These are phyloP conservation scores for Arothron firmamentum DNA, from an alignment of 2,113 vertebrate genomes.

Conservation along the genomic window DNA sequence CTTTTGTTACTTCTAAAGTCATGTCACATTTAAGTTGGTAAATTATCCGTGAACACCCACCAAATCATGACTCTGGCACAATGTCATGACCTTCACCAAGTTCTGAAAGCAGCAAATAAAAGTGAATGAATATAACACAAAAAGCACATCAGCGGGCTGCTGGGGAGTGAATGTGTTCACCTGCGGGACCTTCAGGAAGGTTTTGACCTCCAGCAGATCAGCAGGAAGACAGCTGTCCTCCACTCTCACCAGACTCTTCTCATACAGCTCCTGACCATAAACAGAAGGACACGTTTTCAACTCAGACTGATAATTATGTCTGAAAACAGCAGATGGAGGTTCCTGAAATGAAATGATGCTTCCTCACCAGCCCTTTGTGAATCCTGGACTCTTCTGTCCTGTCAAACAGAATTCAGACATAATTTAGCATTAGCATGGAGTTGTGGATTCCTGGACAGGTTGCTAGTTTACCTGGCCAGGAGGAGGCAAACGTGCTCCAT, in stretches of 20 bases:
- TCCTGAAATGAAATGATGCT: too few relatives aligned
- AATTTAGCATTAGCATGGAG: not conserved
- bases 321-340: too few relatives aligned
- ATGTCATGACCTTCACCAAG: slow-evolving; percentile 89
- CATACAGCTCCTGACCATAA: slow-evolving; percentile 85
- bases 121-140: not conserved
- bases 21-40: not conserved
- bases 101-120: slow-evolving; percentile 69
- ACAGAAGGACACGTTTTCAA: not conserved
- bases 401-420: slow-evolving; percentile 34
- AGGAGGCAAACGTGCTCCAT: slow-evolving; percentile 83
- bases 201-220: slow-evolving; percentile 85
- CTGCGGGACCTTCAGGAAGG: slow-evolving; percentile 84
- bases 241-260: slow-evolving; percentile 83
- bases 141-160: not conserved
- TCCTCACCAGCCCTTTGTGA: slow-evolving; percentile 92
- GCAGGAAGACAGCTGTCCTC: slow-evolving; percentile 80
- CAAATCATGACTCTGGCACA: slow-evolving; percentile 84
- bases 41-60: slow-evolving; percentile 68
- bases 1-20: not conserved
- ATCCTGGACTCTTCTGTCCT: slow-evolving; percentile 86
- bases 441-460: not conserved
- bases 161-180: slow-evolving; percentile 63
- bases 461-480: slow-evolving; percentile 75
- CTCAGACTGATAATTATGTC: not conserved